Evolutionary conservation across 2,113 vertebrate species (phyloP).

Genomic region (Indicator maculatus): DNA sequence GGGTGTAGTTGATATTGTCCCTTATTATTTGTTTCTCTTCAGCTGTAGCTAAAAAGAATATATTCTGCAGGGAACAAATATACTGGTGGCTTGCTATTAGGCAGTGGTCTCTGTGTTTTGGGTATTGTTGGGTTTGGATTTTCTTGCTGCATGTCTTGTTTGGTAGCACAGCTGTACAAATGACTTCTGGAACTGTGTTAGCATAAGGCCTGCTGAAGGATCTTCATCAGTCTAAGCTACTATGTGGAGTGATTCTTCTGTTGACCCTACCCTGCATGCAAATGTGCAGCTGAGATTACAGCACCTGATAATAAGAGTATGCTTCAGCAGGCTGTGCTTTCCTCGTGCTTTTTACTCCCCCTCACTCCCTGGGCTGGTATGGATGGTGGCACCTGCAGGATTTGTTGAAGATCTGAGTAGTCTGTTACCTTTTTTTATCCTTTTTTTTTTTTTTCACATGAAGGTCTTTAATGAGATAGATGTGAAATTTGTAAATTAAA

Average conservation of each 20-base stretch:
- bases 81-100: not conserved
- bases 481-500: not conserved
- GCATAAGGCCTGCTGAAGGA: not conserved
- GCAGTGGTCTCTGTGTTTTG: not conserved
- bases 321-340: not conserved
- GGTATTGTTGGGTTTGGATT: not conserved
- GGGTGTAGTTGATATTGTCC: not conserved
- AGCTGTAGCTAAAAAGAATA: not conserved
- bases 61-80: not conserved
- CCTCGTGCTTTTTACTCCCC: not conserved
- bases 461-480: not conserved
- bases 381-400: not conserved
- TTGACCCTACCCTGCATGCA: not conserved
- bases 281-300: not conserved
- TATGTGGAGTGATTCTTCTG: not conserved
- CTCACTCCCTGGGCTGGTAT: not conserved
- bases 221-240: not conserved
- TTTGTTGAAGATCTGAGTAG: not conserved
- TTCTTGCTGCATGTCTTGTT: not conserved
- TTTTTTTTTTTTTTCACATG: not conserved
- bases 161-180: not conserved
- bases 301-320: accelerated
- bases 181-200: not conserved
- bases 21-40: not conserved
- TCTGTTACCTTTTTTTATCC: accelerated